Percentiles rank a stretch among this genome's conserved stretches.
Conservation (phyloP, 2,888 invertebrate genomes). For the Halocaridina rubra region DNA sequence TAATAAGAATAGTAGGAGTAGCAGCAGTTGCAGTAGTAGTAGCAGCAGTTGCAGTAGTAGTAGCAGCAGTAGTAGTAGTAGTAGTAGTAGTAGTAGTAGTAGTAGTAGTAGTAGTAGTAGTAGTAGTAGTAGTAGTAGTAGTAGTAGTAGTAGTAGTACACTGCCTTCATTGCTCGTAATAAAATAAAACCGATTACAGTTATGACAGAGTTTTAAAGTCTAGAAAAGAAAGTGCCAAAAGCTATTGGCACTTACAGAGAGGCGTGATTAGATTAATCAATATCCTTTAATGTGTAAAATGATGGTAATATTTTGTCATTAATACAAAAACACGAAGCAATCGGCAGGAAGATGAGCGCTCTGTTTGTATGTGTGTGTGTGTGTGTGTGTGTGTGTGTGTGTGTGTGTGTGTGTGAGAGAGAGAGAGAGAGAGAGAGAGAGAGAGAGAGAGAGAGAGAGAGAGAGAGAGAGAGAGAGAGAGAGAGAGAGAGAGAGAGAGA, state of each 20-base stretch:
- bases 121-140: neutral
- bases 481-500: neutral
- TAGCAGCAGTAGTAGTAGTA: neutral
- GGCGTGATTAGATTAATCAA: too few species aligned
- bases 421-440: neutral
- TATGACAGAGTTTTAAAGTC: too few species aligned
- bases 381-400: neutral
- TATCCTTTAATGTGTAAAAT: too few species aligned
- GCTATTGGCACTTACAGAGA: too few species aligned
- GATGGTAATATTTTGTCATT: too few species aligned
- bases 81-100: neutral
- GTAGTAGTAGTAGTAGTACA: neutral
- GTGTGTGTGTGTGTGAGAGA: neutral
- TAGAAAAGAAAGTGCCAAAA: too few species aligned
- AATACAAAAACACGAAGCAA: too few species aligned
- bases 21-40: neutral
- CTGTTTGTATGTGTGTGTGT: too few species aligned
- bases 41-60: neutral
- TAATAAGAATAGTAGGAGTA: too few species aligned
- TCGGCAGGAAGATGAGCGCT: too few species aligned
- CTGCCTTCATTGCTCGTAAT: too few species aligned
- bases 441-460: neutral
- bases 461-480: neutral
- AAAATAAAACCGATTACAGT: too few species aligned
- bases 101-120: neutral